Evolutionary conservation across 1,140 invertebrate genomes (phyloP), one percentile per base, ranked within the genome.

Genomic region (Pseudoatta argentina): DNA sequence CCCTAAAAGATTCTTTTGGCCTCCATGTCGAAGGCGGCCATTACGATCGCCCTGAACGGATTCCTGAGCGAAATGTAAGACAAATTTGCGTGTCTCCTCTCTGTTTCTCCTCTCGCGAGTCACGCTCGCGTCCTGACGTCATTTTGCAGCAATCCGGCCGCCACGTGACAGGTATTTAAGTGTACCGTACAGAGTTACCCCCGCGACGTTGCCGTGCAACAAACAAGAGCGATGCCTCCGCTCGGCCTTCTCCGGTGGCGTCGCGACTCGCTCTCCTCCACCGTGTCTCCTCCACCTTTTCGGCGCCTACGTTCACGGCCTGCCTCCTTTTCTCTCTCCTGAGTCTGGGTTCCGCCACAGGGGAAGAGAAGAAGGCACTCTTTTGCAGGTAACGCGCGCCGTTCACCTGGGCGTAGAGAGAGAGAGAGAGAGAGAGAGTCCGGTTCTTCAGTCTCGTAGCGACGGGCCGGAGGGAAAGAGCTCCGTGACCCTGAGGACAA

Each of bases 391-490:
- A 93, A 88, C 87, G 76, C 88, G 86, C 88, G 90, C 93, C 93
- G 92, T 94, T 94, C 93, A 93, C 93, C 92, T 91, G 89, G 78
- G 24, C 67, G 72, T 39, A 53, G 67, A 86, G 76, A 90, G 89
- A 90, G 89, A 91, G 93, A 53, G 67, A 86, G 76, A 90, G 89
- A 90, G 89, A 91, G 93, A 92, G 89, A 88, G 75, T 85, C 86
- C 86, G 87, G 88, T 86, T 87, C 91, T 86, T 93, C 93, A 95
- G 95, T 95, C 93, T 94, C 89, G 91, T 93, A 92, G 88, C 88
- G 93, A 91, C 93, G 94, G 93, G 93, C 94, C 94, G 94, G 94
- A 94, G 94, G 92, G 88, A 95, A 94, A 89, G 93, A 94, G 91
- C 94, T 94, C 93, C 93, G 94, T 92, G 94, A 94, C 94, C 94